These are phyloP conservation scores for Xenopus laevis DNA, from an alignment of 2,113 vertebrate genomes.

Conservation along the genomic window DNA sequence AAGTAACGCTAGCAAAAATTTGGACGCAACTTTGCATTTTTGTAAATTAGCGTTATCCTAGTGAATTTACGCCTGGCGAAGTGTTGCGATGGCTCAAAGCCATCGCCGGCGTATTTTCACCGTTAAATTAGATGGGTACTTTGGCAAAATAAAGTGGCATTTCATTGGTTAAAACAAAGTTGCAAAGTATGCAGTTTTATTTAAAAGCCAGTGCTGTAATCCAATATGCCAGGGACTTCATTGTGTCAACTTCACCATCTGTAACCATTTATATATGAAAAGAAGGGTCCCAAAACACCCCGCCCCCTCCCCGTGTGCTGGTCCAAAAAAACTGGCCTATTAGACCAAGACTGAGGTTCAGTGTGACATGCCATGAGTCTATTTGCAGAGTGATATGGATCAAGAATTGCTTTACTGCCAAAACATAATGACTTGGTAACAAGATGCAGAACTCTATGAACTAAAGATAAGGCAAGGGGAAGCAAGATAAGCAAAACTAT, in stretches of 20 bases:
- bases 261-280: constrained; percentile 29
- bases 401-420: neutral
- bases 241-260: constrained; percentile 42
- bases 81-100: too few relatives aligned
- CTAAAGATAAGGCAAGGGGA: too few relatives aligned
- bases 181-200: neutral
- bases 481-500: too few relatives aligned
- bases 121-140: neutral
- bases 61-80: too few relatives aligned
- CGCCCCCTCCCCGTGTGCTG: neutral
- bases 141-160: neutral
- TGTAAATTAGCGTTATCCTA: too few relatives aligned
- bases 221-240: constrained; percentile 27
- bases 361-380: neutral
- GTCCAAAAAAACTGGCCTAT: neutral
- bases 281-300: neutral
- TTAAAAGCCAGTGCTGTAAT: constrained; percentile 28
- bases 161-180: neutral
- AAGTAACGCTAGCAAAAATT: too few relatives aligned
- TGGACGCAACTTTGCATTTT: too few relatives aligned
- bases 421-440: neutral
- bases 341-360: constrained; percentile 2
- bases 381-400: neutral
- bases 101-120: too few relatives aligned
- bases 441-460: neutral